Percentiles rank a stretch among this genome's conserved stretches.
Evolutionary conservation across 2,113 vertebrate genomes (phyloP).

Genomic region (Anoura caudifer): DNA sequence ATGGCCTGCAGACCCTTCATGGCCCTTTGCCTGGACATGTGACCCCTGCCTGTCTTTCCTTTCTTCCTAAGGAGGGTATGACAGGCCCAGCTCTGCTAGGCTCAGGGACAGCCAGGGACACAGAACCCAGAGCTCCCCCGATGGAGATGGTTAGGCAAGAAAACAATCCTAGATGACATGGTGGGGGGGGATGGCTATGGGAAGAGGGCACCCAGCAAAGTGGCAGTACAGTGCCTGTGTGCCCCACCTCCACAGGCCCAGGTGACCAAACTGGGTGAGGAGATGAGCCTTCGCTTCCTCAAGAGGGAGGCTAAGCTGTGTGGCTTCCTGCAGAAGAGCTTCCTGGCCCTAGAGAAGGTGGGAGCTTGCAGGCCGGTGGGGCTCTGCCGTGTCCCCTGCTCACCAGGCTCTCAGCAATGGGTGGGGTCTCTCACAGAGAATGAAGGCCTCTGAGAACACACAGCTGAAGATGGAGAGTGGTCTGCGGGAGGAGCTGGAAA

Average conservation of each 20-base stretch:
- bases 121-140: neutral
- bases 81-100: no score
- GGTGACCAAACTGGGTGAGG: slow-evolving; percentile 51
- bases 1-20: neutral
- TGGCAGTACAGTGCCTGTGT: fast-evolving
- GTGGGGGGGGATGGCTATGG: fast-evolving
- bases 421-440: slow-evolving; percentile 28
- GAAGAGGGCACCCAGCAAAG: neutral
- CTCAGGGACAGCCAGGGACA: no score
- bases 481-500: slow-evolving; percentile 57
- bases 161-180: fast-evolving
- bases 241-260: slow-evolving; percentile 28
- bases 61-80: neutral
- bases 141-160: neutral
- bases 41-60: neutral
- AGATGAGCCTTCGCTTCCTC: slow-evolving; percentile 69
- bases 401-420: neutral
- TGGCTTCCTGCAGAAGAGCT: slow-evolving; percentile 68
- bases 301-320: slow-evolving; percentile 70
- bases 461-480: neutral
- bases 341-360: slow-evolving; percentile 68
- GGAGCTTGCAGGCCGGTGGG: fast-evolving
- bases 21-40: neutral
- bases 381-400: fast-evolving
- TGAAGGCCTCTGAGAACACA: neutral